Percentiles rank a stretch among this genome's conserved stretches.
Conservation (phyloP, 2,888 invertebrate genomes). For the Diogma glabrata region DNA sequence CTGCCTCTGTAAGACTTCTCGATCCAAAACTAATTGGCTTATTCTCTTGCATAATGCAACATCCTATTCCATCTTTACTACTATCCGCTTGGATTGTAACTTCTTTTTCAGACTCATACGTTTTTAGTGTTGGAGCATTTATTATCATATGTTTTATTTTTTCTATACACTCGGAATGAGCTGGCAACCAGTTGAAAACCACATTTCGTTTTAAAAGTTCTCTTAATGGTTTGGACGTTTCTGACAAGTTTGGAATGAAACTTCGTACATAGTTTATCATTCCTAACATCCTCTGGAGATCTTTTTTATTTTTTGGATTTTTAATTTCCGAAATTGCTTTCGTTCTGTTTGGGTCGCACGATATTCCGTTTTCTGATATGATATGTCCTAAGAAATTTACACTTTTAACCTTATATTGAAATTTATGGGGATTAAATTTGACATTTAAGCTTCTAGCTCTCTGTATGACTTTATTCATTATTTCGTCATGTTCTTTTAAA, state of each 20-base stretch:
- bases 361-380: background rate
- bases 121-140: slow-evolving; percentile 9
- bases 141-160: slow-evolving; percentile 15
- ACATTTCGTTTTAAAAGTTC: slow-evolving; percentile 16
- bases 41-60: slow-evolving; percentile 12
- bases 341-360: background rate
- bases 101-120: slow-evolving; percentile 15
- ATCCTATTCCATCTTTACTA: too few relatives aligned
- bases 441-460: too few relatives aligned
- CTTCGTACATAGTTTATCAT: slow-evolving; percentile 18
- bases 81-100: slow-evolving; percentile 16
- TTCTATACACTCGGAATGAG: slow-evolving; percentile 10
- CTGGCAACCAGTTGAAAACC: slow-evolving; percentile 12
- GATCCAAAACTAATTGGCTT: too few relatives aligned
- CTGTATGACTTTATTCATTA: too few relatives aligned
- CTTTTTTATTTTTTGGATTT: background rate
- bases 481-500: background rate
- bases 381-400: background rate
- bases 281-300: slow-evolving; percentile 9
- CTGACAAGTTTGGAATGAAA: slow-evolving; percentile 16
- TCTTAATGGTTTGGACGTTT: slow-evolving; percentile 15
- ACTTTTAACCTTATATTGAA: too few relatives aligned
- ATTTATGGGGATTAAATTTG: too few relatives aligned
- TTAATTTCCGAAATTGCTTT: too few relatives aligned
- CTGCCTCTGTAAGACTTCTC: slow-evolving; percentile 14